Conservation (phyloP, 2,113 vertebrate genomes). For the Bos javanicus region DNA sequence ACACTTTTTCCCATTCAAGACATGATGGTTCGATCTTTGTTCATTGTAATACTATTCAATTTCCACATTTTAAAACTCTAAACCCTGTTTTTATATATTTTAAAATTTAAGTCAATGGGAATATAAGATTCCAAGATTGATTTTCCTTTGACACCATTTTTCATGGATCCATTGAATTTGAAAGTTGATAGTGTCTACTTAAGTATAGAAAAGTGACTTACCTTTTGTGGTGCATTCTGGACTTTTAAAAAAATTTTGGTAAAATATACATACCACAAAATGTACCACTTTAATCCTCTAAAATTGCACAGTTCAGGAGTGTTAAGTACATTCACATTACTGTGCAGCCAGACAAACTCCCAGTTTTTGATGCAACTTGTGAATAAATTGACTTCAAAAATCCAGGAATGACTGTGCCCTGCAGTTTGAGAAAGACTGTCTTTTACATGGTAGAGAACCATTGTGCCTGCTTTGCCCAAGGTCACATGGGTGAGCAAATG, state of each 20-base stretch:
- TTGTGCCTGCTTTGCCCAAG: neutral
- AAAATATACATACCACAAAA: neutral
- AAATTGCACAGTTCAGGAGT: neutral
- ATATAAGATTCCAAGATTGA: neutral
- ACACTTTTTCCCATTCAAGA: neutral
- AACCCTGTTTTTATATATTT: neutral
- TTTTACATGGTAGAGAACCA: neutral
- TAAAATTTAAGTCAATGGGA: neutral
- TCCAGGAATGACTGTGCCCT: neutral
- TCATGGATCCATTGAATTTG: neutral
- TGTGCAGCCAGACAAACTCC: neutral
- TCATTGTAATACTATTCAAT: neutral
- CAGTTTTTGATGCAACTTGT: neutral
- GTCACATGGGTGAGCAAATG: neutral
- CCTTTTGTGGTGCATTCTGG: neutral
- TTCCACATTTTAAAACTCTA: neutral
- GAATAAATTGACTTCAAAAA: neutral
- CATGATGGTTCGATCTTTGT: neutral
- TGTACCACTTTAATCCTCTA: neutral
- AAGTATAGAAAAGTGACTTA: neutral
- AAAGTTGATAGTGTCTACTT: neutral
- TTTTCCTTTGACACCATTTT: slow-evolving; percentile 23
- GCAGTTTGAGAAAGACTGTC: neutral
- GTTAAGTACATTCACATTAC: neutral
- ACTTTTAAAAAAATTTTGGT: neutral